Evolutionary conservation across 2,113 vertebrate species (phyloP), one percentile per base, ranked within the genome.

Genomic region (Pavo muticus): DNA sequence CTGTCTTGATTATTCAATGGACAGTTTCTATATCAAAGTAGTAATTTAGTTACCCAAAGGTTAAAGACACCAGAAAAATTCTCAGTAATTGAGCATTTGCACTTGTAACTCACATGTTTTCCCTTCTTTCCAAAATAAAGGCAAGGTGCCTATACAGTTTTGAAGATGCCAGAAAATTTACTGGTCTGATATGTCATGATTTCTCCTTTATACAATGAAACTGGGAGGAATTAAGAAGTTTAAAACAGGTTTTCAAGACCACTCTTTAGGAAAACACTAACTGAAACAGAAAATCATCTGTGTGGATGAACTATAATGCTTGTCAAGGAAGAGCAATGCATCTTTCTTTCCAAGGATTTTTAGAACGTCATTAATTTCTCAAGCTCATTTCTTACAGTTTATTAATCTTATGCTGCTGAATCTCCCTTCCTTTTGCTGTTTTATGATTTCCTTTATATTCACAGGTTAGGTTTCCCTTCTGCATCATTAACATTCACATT

Each of bases 281-380:
- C 6, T 61, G 52, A 59, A 61, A 73, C 48, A 74, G 15, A 71
- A 87, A 87, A 96, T 57, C 23, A 78, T 17, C 27, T 76, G 19
- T 45, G 5, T 65, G 50, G 67, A 67, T 87, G 64, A 90, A 94
- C 84, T 65, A 75, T 4, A 75, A 16, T 27, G 23, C 23, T 63
- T 21, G 40, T 21, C 79, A 88, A 59, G 44, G 32, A 85, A 87
- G 29, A 48, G 65, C 17, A 87, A 92, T 71, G 59, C 50, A 87
- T 87, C 50, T 89, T 88, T 95, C 71, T 83, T 82, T 90, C 74
- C 39, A 90, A 59, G 52, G 63, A 82, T 87, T 93, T 84, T 96
- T 67, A 84, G 42, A 59, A 84, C 72, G 90, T 93, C 89, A 84
- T 96, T 94, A 71, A 95, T 94, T 95, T 95, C 40, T 48, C 37